Conservation (phyloP, 2,888 invertebrate species). For the Drosophila cognata region DNA sequence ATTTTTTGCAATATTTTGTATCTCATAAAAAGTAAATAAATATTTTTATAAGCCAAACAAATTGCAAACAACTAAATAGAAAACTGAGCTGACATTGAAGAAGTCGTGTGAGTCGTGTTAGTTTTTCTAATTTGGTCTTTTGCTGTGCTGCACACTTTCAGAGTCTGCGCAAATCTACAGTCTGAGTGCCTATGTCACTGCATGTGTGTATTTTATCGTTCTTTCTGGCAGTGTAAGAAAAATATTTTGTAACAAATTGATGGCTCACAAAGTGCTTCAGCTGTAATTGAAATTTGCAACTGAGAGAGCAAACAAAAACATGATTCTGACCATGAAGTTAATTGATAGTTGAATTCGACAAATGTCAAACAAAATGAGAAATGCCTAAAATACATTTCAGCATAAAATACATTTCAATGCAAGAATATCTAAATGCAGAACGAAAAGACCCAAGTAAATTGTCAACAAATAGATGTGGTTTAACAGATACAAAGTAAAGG, state of each 20-base stretch:
- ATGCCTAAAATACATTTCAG: neutral
- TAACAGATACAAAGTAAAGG: neutral
- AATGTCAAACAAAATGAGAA: neutral
- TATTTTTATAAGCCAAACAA: neutral
- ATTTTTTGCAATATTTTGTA: neutral
- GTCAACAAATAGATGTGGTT: neutral
- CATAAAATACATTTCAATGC: neutral
- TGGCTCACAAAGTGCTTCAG: conserved; percentile 37
- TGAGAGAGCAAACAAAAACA: conserved; percentile 10
- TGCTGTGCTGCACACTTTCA: neutral
- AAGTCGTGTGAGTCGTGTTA: neutral
- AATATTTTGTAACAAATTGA: conserved; percentile 58
- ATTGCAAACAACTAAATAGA: neutral
- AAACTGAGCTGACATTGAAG: neutral
- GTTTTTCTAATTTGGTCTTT: neutral
- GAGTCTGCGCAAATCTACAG: neutral
- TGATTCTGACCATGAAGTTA: conserved; percentile 33
- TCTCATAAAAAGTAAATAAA: neutral
- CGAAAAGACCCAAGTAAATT: neutral
- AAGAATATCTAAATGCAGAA: neutral
- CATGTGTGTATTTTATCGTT: conserved; percentile 11
- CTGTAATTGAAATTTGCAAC: conserved; percentile 58
- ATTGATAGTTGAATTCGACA: conserved; percentile 47
- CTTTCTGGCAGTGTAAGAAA: conserved; percentile 26
- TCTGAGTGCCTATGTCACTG: neutral